Base-by-base conservation (phyloP, 2,888 invertebrate genomes). In the Caenorhabditis auriculariae region DNA sequence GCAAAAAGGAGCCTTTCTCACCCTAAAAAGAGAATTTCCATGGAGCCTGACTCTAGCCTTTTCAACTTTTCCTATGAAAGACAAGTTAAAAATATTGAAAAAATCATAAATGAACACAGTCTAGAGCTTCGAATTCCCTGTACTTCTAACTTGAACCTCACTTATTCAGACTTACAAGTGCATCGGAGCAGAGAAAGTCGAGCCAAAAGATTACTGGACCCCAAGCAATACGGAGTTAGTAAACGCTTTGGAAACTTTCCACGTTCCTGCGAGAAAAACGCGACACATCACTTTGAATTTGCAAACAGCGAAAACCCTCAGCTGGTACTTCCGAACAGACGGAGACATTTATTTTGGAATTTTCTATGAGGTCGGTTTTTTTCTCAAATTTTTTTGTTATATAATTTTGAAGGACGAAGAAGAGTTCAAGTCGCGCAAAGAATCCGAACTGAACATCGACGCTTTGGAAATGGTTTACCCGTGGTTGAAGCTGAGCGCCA, bases 271-370 rank as follows among this genome's bases (percentile, higher is more conserved):
- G 6, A 61, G 79, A 2, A 78, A 75, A 54, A 54, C 49, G 27
- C 73, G 74, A 46, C 56, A 62, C 38, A 56, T 77, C 15, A 61
- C 58, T 9, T 48, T 81, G n/a, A 69, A 76, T 37, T 69, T 78
- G 6, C 63, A 57, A 0, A 60, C 44, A 7, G 47, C 51, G 21
- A 68, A 65, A 39, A 68, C 61, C 4, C 65, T 80, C 27, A 65
- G 64, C 41, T 81, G 80, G 80, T 80, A 79, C 51, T 81, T 77
- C 64, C 55, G 57, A 17, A 79, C 79, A 1, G 81, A 81, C 44
- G 76, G 76, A 28, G 81, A 81, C 44, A 56, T 81, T 26, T 73
- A 67, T 45, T 80, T 78, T 55, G 81, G 81, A 2, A 62, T 81
- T 1, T 81, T 76, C 62, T 77, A 60, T 52, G 72, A 75, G 61